Conservation (phyloP, 2,113 vertebrate genomes). For the Bujurquina vittata region DNA sequence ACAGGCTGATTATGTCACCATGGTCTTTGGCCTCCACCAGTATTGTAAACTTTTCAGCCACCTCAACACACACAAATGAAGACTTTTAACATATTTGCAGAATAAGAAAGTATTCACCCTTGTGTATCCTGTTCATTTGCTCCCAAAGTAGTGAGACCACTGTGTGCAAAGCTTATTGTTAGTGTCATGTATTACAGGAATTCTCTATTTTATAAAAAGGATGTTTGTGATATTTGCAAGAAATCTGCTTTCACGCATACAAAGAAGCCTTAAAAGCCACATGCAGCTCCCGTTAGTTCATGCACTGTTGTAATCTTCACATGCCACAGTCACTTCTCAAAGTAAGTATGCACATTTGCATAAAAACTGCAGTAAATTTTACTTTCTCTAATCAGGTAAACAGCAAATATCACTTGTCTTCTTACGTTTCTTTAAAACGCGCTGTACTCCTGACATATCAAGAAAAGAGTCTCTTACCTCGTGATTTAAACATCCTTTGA, state of each 20-base stretch:
- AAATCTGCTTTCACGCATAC: background rate
- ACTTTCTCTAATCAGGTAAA: background rate
- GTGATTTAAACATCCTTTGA: conserved; percentile 72
- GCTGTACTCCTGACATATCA: background rate
- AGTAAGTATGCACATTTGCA: background rate
- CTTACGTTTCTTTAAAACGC: background rate
- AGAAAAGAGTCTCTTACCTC: conserved; percentile 41
- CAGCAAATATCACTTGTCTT: background rate
- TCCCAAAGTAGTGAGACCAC: fast-evolving
- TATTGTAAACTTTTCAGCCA: conserved; percentile 40
- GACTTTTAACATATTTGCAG: background rate
- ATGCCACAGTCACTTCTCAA: background rate
- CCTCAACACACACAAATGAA: conserved; percentile 33
- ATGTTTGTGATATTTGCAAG: background rate
- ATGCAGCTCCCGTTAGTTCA: background rate
- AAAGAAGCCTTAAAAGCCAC: background rate
- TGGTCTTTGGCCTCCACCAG: conserved; percentile 65
- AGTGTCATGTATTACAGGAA: background rate
- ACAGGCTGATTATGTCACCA: conserved; percentile 55
- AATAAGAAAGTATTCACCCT: background rate
- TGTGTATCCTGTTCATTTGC: background rate
- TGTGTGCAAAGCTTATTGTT: fast-evolving
- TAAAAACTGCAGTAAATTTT: background rate
- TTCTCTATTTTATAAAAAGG: background rate
- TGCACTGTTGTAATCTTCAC: background rate